Evolutionary conservation across 2,797 vertebrate species (phyloP).

Genomic region (Ctenosaura bakeri): DNA sequence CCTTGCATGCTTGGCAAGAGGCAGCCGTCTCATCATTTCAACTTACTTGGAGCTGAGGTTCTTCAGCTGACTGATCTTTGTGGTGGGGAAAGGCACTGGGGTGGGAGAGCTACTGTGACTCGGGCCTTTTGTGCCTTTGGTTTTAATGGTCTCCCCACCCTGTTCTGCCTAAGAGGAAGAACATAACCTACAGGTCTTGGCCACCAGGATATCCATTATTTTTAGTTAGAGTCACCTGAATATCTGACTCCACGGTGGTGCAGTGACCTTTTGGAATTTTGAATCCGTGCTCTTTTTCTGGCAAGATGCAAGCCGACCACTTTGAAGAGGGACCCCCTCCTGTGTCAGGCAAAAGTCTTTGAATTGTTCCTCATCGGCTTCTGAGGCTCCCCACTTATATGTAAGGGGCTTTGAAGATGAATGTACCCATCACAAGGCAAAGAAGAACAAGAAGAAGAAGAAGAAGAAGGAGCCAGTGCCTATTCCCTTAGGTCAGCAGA

Average conservation of each 20-base stretch:
- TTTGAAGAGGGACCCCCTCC: conserved; percentile 74
- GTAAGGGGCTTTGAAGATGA: conserved; percentile 72
- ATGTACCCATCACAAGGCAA: conserved; percentile 60
- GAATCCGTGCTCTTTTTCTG: conserved; percentile 65
- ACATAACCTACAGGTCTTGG: conserved; percentile 57
- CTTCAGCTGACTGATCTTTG: conserved; percentile 21
- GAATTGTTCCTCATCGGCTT: conserved; percentile 70
- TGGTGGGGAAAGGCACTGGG: conserved; percentile 22
- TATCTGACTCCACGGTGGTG: conserved; percentile 69
- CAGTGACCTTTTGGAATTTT: conserved; percentile 71
- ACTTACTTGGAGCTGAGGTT: background rate
- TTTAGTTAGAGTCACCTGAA: conserved; percentile 72
- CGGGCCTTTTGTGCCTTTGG: conserved; percentile 48
- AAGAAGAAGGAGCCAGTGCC: conserved; percentile 61
- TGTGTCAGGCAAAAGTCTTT: conserved; percentile 73
- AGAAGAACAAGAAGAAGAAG: background rate
- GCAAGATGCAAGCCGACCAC: conserved; percentile 56
- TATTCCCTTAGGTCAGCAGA: conserved; percentile 64
- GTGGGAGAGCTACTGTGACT: background rate
- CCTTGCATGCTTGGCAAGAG: background rate
- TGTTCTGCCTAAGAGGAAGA: conserved; percentile 52
- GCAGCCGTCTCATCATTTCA: background rate
- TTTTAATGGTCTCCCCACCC: background rate
- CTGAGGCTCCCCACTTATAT: conserved; percentile 63
- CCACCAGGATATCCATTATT: conserved; percentile 69